These are phyloP conservation scores for Plutella xylostella DNA, from an alignment of 2,888 invertebrate species.

Conservation along the genomic window DNA sequence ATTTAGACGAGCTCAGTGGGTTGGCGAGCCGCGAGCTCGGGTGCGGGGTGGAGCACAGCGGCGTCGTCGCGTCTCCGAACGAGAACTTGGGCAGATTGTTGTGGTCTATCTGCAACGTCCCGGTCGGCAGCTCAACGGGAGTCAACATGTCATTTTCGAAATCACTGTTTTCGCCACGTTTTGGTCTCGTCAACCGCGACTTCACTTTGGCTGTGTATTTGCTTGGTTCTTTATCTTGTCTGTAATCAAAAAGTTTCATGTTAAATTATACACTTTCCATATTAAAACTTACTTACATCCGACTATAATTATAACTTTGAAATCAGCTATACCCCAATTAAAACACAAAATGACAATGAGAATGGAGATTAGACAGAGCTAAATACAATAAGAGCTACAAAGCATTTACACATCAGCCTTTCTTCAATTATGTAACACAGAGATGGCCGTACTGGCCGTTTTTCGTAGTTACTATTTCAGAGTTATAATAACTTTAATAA, in stretches of 20 bases:
- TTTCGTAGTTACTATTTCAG: too few relatives aligned
- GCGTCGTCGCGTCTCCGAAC: conserved; percentile 18
- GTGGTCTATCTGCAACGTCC: conserved; percentile 36
- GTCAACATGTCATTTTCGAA: conserved; percentile 20
- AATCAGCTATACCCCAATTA: too few relatives aligned
- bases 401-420: too few relatives aligned
- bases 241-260: conserved; percentile 35
- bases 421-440: too few relatives aligned
- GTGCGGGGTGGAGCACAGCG: not conserved
- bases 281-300: too few relatives aligned
- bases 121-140: conserved; percentile 35
- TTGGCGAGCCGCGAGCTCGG: not conserved
- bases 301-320: too few relatives aligned
- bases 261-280: too few relatives aligned
- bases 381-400: too few relatives aligned
- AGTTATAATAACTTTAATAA: too few relatives aligned
- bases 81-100: conserved; percentile 44
- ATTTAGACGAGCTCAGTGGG: conserved; percentile 3
- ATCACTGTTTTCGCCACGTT: conserved; percentile 22
- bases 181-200: conserved; percentile 29
- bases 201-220: conserved; percentile 41
- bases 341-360: too few relatives aligned
- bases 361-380: too few relatives aligned
- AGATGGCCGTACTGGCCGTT: too few relatives aligned
- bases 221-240: conserved; percentile 23